A percentile compares a stretch with the other conserved stretches of the same genome.
Conservation (phyloP, 2,797 vertebrate genomes). For the Falco biarmicus region DNA sequence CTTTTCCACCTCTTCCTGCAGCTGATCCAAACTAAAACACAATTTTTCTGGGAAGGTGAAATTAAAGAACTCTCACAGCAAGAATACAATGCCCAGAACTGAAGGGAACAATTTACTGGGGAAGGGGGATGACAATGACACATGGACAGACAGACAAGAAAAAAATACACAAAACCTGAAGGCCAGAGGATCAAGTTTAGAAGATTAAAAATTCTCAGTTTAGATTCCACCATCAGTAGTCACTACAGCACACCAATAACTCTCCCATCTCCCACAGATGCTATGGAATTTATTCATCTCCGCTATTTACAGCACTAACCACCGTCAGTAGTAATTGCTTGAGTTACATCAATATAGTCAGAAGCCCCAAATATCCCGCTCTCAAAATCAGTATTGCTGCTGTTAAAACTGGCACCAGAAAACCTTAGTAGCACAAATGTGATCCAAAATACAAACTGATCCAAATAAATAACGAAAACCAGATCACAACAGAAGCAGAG, state of each 20-base stretch:
- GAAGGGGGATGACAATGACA: not conserved
- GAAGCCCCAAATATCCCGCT: not conserved
- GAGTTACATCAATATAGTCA: not conserved
- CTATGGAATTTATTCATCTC: not conserved
- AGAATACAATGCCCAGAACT: not conserved
- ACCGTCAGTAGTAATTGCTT: not conserved
- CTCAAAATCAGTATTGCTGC: not conserved
- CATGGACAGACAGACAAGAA: not conserved
- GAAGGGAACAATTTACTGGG: not conserved
- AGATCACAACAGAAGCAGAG: not conserved
- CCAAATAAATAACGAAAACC: conserved; percentile 13
- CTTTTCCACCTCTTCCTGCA: not conserved
- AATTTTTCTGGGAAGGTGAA: conserved; percentile 1
- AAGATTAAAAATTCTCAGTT: not conserved
- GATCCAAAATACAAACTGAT: not conserved
- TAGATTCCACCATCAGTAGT: not conserved
- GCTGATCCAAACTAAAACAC: conserved; percentile 15
- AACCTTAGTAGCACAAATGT: not conserved
- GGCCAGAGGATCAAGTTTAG: not conserved
- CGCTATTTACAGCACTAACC: not conserved
- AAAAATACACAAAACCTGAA: not conserved
- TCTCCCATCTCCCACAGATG: not conserved
- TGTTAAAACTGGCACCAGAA: conserved; percentile 14
- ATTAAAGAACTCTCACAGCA: conserved; percentile 5
- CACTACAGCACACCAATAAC: not conserved